phyloP scores from a whole-genome alignment of 2,113 vertebrate species.

The Lophotis ruficrista region DNA sequence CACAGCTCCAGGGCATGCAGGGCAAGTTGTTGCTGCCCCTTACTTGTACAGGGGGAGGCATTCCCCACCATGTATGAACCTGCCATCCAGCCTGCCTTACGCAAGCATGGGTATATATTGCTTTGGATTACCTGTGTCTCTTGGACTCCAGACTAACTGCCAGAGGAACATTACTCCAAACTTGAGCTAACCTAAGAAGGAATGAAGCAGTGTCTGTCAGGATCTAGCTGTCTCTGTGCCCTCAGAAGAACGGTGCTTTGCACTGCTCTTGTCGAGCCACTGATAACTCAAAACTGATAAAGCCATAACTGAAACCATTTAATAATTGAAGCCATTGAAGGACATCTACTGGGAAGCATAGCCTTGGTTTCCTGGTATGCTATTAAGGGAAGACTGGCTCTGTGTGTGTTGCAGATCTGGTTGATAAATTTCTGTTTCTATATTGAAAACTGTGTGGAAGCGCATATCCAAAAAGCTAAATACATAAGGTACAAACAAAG shows the following conservation, averaged over 20 bases:
- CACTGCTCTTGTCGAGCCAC: neutral
- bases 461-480: neutral
- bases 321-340: neutral
- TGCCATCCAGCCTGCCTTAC: fast-evolving
- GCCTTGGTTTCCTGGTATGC: neutral
- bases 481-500: neutral
- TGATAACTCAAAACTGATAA: neutral
- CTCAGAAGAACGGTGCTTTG: neutral
- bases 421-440: neutral
- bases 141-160: neutral
- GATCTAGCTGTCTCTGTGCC: neutral
- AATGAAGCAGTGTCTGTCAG: neutral
- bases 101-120: neutral
- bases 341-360: neutral
- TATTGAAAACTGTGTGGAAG: neutral
- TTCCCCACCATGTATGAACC: neutral
- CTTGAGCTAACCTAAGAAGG: neutral
- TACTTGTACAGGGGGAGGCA: neutral
- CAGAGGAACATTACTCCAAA: neutral
- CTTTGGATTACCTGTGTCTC: neutral
- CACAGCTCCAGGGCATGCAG: neutral
- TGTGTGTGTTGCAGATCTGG: neutral
- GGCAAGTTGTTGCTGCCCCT: neutral
- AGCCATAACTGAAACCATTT: neutral
- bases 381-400: neutral